Evolutionary conservation across 1,140 invertebrate genomes (phyloP).

Genomic region (Mycetomoellerius zeteki): DNA sequence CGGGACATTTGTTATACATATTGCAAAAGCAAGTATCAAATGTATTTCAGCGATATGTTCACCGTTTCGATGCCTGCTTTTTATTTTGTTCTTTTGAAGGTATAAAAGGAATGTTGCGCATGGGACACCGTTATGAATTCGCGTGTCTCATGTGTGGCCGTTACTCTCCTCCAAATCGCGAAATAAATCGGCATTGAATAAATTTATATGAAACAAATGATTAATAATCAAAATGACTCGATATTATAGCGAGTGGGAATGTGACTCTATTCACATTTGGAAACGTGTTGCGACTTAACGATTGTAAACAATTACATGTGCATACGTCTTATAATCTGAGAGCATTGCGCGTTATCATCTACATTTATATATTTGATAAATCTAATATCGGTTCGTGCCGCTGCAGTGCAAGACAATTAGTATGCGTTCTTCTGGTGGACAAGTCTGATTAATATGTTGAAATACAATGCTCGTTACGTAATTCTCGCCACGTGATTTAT

Average conservation of each 20-base stretch:
- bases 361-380: constrained; percentile 61
- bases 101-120: constrained; percentile 41
- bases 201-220: neutral
- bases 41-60: neutral
- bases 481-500: neutral
- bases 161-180: neutral
- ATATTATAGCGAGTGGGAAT: neutral
- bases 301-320: constrained; percentile 6
- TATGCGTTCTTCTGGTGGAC: neutral
- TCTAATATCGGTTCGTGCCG: constrained; percentile 65
- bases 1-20: constrained; percentile 10
- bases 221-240: constrained; percentile 15
- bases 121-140: constrained; percentile 8
- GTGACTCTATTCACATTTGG: neutral
- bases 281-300: constrained; percentile 24
- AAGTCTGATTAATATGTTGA: neutral
- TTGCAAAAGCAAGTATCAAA: constrained; percentile 19
- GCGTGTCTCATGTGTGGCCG: neutral
- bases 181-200: neutral
- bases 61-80: neutral
- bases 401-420: neutral
- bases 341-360: constrained; percentile 52
- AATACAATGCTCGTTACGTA: neutral
- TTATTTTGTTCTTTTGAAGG: neutral
- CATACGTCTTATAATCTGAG: constrained; percentile 8